Evolutionary conservation across 2,797 vertebrate species (phyloP), one percentile per base, ranked within the genome.

Genomic region (Danio choprae): DNA sequence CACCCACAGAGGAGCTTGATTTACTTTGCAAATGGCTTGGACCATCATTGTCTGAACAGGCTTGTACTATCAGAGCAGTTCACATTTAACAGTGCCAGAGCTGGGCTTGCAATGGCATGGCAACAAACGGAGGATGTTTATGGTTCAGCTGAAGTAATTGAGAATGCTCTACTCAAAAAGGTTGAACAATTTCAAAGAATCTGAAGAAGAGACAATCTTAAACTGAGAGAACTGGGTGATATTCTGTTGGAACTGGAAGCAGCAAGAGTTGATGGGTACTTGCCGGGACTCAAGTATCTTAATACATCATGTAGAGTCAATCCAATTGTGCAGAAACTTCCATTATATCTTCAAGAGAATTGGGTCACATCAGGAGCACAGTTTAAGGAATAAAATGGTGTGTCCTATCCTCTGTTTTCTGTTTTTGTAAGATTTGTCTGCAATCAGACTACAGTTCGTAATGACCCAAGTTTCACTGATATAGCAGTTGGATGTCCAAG

Each of bases 1-100:
- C 73, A 36, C 15, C 75, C 13, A 38, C 41, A 59, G 81, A 83
- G 36, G 75, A 83, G 7, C 75, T 83, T 43, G 80, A 82, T 48
- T 50, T 71, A 3, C 48, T 77, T 38, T 70, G 64, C 38, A 82
- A 82, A 51, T 81, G 65, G 65, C 58, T 77, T 13, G 74, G 80
- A 2, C 73, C 55, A 56, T 18, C 36, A 51, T 82, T 58, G 1
- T 77, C 46, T n/a, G 74, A 72, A 13, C 74, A 82, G 15, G 55
- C 65, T 40, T 12, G 29, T 11, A 69, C 55, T 51, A 75, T 76
- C 16, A 48, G 72, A 63, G 63, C 55, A 29, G 64, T 53, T 6
- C 44, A 80, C 38, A 74, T 80, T 64, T n/a, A 43, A 73, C n/a
- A 73, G 63, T 13, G 7, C 60, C 7, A 18, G 16, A n/a, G 36